Evolutionary conservation across 2,113 vertebrate genomes (phyloP).

Genomic region (Pollachius pollachius): DNA sequence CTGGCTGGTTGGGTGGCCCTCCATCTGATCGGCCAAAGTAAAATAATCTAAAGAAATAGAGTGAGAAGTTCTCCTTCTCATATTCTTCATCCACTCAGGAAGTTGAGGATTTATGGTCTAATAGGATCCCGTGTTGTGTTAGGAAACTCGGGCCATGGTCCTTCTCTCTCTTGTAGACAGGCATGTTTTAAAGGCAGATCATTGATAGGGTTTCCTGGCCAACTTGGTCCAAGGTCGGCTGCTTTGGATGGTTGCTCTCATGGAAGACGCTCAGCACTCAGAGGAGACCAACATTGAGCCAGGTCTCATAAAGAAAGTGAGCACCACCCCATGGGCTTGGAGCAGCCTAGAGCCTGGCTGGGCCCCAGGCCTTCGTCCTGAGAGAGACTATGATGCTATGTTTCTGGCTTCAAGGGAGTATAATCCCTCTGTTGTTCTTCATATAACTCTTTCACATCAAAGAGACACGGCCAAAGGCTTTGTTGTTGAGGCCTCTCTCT

Average conservation of each 20-base stretch:
- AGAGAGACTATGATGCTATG: conserved; percentile 9
- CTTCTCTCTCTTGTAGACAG: conserved; percentile 22
- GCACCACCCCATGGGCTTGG: conserved; percentile 36
- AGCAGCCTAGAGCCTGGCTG: conserved; percentile 24
- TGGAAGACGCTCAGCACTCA: conserved; percentile 21
- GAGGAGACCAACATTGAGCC: conserved; percentile 46
- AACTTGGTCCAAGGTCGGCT: conserved; percentile 21
- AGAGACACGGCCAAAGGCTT: not conserved
- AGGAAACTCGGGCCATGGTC: conserved; percentile 5
- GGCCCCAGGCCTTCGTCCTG: not conserved
- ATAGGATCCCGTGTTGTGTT: conserved; percentile 24
- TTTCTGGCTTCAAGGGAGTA: conserved; percentile 4
- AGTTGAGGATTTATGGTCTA: conserved; percentile 21
- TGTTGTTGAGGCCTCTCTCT: not conserved
- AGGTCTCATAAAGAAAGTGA: conserved; percentile 46
- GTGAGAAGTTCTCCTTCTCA: not conserved
- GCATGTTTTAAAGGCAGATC: conserved; percentile 5
- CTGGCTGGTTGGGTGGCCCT: conserved; percentile 2
- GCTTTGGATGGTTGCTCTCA: conserved; percentile 25
- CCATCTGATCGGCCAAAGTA: conserved; percentile 24
- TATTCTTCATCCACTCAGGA: not conserved
- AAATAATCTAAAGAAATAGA: conserved; percentile 14
- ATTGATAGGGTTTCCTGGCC: conserved; percentile 28
- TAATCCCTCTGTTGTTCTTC: not conserved
- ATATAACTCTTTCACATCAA: not conserved